phyloP scores from a whole-genome alignment of 2,797 vertebrate genomes.

The Eupleurogrammus muticus region DNA sequence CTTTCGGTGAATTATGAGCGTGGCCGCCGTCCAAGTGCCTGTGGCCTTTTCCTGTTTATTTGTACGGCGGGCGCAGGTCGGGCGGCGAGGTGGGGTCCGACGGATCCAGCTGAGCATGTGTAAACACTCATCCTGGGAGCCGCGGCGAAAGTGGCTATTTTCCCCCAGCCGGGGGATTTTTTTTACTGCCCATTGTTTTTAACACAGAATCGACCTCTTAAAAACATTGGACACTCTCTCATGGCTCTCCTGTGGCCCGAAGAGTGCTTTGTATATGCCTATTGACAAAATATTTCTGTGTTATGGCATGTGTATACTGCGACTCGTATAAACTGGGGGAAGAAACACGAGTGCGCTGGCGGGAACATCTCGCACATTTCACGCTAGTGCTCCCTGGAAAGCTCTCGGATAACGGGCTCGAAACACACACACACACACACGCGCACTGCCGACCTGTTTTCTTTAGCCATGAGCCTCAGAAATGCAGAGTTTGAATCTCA shows the following conservation, averaged over 20 bases:
- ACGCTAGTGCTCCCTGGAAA: constrained; percentile 69
- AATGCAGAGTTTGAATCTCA: not conserved
- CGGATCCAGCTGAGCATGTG: constrained; percentile 76
- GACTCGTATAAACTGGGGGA: constrained; percentile 75
- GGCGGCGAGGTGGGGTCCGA: constrained; percentile 73
- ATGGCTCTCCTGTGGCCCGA: constrained; percentile 62
- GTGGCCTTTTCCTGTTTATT: constrained; percentile 89
- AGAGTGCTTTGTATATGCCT: constrained; percentile 81
- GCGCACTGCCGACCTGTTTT: constrained; percentile 34
- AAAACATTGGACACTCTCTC: constrained; percentile 73
- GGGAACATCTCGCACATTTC: constrained; percentile 68
- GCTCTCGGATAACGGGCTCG: constrained; percentile 48
- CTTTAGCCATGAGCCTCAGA: constrained; percentile 25
- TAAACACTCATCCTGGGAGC: constrained; percentile 78
- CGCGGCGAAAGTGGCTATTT: constrained; percentile 59
- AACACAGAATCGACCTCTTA: constrained; percentile 77
- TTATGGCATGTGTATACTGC: constrained; percentile 82
- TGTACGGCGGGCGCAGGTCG: constrained; percentile 83
- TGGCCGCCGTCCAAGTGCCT: constrained; percentile 79
- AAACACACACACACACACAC: no score
- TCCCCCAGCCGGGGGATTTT: constrained; percentile 62
- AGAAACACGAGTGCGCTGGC: constrained; percentile 72
- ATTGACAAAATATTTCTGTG: constrained; percentile 82
- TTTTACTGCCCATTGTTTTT: constrained; percentile 79
- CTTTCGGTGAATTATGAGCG: constrained; percentile 82